Evolutionary conservation across 2,113 vertebrate species (phyloP).

Genomic region (Bubo scandiacus): DNA sequence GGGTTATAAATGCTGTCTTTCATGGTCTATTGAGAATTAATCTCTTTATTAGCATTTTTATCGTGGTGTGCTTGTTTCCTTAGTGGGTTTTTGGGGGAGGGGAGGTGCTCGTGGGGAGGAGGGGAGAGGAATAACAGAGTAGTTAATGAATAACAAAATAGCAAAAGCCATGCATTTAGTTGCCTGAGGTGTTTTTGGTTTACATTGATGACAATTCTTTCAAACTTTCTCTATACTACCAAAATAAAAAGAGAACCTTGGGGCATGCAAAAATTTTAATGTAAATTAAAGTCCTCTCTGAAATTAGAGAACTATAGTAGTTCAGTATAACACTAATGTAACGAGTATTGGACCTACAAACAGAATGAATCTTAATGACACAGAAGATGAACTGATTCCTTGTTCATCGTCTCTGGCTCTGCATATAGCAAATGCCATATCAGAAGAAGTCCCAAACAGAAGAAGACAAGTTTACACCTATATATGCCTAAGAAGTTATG

Average conservation of each 20-base stretch:
- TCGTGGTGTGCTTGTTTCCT: constrained; percentile 15
- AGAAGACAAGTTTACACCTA: not conserved
- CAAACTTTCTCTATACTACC: not conserved
- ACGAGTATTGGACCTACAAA: not conserved
- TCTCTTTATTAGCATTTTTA: constrained; percentile 59
- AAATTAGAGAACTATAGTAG: not conserved
- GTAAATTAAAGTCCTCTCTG: not conserved
- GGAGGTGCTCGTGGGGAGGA: not conserved
- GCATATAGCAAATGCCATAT: not conserved
- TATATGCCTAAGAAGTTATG: not conserved
- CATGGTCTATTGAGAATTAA: constrained; percentile 43
- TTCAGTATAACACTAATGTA: not conserved
- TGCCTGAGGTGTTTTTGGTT: not conserved
- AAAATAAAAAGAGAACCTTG: not conserved
- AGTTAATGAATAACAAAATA: not conserved
- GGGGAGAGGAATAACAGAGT: not conserved
- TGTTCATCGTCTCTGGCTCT: not conserved
- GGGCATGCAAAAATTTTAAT: not conserved
- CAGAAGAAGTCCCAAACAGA: not conserved
- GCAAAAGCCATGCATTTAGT: not conserved
- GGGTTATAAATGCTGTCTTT: constrained; percentile 54
- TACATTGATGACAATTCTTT: not conserved
- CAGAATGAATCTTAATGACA: not conserved
- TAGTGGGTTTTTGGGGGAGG: not conserved
- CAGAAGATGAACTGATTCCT: not conserved